Percentiles rank a stretch among this genome's conserved stretches.
These are phyloP conservation scores for Gastrophryne carolinensis DNA, from an alignment of 2,797 vertebrate genomes.

Conservation along the genomic window DNA sequence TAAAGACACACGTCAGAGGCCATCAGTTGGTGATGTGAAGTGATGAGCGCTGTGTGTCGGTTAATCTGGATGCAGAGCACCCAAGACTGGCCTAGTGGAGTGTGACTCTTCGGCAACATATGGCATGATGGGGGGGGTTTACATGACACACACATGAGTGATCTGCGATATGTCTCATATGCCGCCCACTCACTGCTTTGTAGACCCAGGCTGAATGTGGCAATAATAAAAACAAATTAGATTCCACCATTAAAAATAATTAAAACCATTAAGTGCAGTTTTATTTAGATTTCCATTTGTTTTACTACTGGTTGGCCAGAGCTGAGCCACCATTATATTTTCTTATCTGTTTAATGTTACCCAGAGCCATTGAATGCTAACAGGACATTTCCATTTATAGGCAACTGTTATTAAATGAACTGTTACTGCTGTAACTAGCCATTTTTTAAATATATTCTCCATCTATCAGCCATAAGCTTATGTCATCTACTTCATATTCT, in stretches of 20 bases:
- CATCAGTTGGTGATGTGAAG: neutral
- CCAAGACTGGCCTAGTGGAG: neutral
- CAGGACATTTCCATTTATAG: too few species aligned
- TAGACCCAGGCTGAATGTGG: neutral
- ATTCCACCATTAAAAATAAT: neutral
- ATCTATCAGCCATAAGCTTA: too few species aligned
- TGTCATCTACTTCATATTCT: too few species aligned
- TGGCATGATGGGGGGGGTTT: slow-evolving; percentile 6
- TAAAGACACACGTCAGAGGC: neutral
- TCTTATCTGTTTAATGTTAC: too few species aligned
- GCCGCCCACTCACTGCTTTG: neutral
- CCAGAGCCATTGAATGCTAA: too few species aligned
- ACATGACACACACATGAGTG: neutral
- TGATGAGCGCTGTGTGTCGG: neutral
- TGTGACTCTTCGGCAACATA: neutral
- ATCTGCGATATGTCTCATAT: neutral
- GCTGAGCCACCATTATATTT: too few species aligned
- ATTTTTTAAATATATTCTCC: too few species aligned
- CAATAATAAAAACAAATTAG: neutral
- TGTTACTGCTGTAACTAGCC: too few species aligned
- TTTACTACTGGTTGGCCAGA: too few species aligned
- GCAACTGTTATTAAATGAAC: too few species aligned
- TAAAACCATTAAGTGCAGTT: neutral
- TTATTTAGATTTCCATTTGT: neutral
- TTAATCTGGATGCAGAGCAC: neutral